Evolutionary conservation across 2,888 invertebrate species (phyloP).

Genomic region (Cataglyphis albicans): DNA sequence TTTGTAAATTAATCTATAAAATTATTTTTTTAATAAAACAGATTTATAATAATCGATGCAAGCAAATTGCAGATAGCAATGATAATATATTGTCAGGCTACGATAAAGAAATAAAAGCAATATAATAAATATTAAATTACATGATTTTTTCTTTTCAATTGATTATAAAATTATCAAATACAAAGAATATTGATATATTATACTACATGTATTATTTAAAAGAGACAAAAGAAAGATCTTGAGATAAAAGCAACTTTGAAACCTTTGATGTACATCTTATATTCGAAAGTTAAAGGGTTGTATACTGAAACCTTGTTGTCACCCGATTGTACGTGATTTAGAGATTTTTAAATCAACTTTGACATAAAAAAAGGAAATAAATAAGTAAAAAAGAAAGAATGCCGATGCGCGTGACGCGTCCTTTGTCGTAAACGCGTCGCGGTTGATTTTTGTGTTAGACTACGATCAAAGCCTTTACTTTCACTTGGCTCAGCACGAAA

Average conservation of each 20-base stretch:
- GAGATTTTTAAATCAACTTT: neutral
- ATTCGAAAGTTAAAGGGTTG: neutral
- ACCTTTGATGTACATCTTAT: neutral
- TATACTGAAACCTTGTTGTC: neutral
- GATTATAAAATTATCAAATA: no score
- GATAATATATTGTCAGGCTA: neutral
- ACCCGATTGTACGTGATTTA: neutral
- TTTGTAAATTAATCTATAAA: neutral
- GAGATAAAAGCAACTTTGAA: neutral
- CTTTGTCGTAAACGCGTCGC: constrained; percentile 23
- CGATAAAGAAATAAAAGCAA: neutral
- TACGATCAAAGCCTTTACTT: constrained; percentile 81
- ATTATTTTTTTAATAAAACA: neutral
- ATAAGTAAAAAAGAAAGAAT: neutral
- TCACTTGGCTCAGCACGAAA: constrained; percentile 72
- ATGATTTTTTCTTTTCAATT: no score
- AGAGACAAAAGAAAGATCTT: neutral
- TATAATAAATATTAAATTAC: neutral
- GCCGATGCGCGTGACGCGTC: neutral
- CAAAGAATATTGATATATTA: no score
- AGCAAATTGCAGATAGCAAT: neutral
- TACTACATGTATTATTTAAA: neutral
- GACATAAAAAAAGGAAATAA: neutral
- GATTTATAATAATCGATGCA: neutral
- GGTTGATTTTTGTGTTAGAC: constrained; percentile 68